These are phyloP conservation scores for Tautogolabrus adspersus DNA, from an alignment of 2,113 vertebrate species.

Conservation along the genomic window DNA sequence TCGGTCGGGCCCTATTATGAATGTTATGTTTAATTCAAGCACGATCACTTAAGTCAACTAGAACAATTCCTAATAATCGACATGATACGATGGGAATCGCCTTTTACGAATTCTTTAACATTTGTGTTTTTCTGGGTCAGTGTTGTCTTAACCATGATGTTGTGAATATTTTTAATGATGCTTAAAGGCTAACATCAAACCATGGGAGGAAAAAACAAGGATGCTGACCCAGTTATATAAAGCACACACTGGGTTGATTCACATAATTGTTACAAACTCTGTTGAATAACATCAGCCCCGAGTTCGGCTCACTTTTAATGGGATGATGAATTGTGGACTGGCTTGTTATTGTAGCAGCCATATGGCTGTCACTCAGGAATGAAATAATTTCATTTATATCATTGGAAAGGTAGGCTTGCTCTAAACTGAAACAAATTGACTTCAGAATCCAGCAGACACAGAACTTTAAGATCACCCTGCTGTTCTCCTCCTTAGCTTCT, in stretches of 20 bases:
- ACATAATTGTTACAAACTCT: slow-evolving; percentile 3
- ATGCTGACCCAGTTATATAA: neutral
- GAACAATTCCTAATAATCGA: too few relatives aligned
- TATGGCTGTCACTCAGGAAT: slow-evolving; percentile 57
- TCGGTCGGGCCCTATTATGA: too few relatives aligned
- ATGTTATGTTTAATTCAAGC: too few relatives aligned
- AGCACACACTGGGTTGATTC: neutral
- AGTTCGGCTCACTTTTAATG: slow-evolving; percentile 48
- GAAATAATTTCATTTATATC: slow-evolving; percentile 55
- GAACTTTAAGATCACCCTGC: slow-evolving; percentile 18
- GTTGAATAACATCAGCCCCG: slow-evolving; percentile 8
- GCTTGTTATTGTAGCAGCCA: slow-evolving; percentile 53
- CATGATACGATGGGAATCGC: too few relatives aligned
- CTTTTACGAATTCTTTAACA: too few relatives aligned
- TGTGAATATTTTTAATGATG: neutral
- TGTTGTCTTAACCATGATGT: neutral
- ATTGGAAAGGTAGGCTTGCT: slow-evolving; percentile 37
- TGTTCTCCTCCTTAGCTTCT: slow-evolving; percentile 34
- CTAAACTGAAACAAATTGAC: slow-evolving; percentile 20
- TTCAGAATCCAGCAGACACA: slow-evolving; percentile 11
- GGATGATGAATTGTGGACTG: slow-evolving; percentile 49
- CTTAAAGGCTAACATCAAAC: neutral
- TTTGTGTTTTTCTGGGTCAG: too few relatives aligned
- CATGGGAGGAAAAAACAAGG: neutral
- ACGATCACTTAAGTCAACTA: too few relatives aligned